phyloP scores from a whole-genome alignment of 2,888 invertebrate genomes.

The Caenorhabditis sp. region DNA sequence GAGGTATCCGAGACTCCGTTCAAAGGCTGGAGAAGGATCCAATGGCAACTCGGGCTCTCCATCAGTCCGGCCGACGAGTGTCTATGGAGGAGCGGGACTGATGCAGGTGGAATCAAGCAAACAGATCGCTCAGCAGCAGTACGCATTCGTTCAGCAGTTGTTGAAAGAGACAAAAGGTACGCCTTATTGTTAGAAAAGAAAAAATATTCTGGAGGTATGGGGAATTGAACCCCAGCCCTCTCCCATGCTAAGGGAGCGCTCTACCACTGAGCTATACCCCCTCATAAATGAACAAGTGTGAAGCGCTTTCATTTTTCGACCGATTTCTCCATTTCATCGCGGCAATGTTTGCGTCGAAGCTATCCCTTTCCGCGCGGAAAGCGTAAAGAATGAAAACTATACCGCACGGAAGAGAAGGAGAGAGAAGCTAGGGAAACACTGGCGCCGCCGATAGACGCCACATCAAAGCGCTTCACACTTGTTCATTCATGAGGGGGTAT shows the following conservation, averaged over 20 bases:
- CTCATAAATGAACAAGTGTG: slow-evolving; percentile 17
- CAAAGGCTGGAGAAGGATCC: slow-evolving; percentile 16
- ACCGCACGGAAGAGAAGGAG: no score
- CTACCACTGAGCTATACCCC: slow-evolving; percentile 80
- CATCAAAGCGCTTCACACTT: background rate
- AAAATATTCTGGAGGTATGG: slow-evolving; percentile 70
- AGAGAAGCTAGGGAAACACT: no score
- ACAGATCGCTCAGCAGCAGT: slow-evolving; percentile 95
- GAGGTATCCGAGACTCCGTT: slow-evolving; percentile 70
- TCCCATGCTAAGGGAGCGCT: slow-evolving; percentile 80
- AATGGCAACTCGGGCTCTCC: slow-evolving; percentile 45
- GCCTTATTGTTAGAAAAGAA: background rate
- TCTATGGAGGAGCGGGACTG: slow-evolving; percentile 71
- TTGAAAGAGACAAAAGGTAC: slow-evolving; percentile 88
- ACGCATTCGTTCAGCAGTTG: slow-evolving; percentile 97
- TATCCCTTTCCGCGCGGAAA: background rate
- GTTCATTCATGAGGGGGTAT: slow-evolving; percentile 67
- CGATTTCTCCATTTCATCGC: background rate
- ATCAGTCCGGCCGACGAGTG: slow-evolving; percentile 61
- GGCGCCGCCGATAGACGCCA: background rate
- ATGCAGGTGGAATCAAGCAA: slow-evolving; percentile 86
- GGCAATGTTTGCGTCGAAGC: background rate
- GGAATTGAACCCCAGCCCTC: slow-evolving; percentile 79
- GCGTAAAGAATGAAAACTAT: no score
- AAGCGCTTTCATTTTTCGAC: background rate